A percentile compares a stretch with the other conserved stretches of the same genome.
These are phyloP conservation scores for Caenorhabditis tropicalis DNA, from an alignment of 1,140 invertebrate genomes.

Conservation along the genomic window DNA sequence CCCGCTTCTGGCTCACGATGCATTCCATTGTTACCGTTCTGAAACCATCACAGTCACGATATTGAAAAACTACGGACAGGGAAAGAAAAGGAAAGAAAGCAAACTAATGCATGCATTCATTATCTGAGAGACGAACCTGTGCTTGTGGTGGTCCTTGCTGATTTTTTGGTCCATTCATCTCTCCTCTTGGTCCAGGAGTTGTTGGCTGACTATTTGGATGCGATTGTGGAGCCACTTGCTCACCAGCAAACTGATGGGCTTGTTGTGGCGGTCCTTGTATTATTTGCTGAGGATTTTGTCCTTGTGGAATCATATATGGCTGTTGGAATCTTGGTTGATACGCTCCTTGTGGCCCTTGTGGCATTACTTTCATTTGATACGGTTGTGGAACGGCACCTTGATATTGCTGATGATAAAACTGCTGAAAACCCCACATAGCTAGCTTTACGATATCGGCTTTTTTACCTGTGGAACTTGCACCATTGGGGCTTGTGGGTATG, in stretches of 20 bases:
- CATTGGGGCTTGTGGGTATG: neutral
- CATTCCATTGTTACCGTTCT: slow-evolving; percentile 18
- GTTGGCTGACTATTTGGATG: slow-evolving; percentile 37
- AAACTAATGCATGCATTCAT: neutral
- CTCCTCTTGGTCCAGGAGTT: neutral
- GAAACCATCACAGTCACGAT: slow-evolving; percentile 10
- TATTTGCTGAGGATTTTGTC: neutral
- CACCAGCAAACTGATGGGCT: neutral
- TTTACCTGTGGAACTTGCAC: neutral
- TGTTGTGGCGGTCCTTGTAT: neutral
- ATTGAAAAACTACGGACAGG: neutral
- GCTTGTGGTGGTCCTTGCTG: neutral
- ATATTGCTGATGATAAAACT: neutral
- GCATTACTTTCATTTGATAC: neutral
- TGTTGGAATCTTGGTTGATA: slow-evolving; percentile 4
- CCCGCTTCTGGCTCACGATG: neutral
- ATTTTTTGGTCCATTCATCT: neutral
- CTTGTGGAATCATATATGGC: neutral
- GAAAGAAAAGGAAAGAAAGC: neutral
- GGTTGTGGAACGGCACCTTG: neutral
- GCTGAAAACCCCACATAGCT: neutral
- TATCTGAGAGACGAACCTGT: neutral
- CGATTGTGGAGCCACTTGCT: neutral
- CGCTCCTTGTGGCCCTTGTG: neutral
- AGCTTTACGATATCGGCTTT: no score